phyloP scores from a whole-genome alignment of 1,140 invertebrate genomes.

The Caenorhabditis latens region DNA sequence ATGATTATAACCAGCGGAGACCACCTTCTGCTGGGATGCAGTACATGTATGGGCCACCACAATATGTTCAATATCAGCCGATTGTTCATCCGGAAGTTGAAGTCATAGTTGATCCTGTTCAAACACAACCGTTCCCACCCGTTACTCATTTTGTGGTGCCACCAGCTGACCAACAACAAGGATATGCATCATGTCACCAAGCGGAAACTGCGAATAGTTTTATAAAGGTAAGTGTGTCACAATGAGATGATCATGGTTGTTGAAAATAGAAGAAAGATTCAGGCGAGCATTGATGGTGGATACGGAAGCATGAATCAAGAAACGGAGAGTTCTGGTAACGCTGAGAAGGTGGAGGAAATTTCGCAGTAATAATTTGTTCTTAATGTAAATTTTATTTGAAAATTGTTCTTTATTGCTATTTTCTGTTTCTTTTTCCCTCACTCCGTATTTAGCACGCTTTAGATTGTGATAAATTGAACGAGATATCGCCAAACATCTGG shows the following conservation, averaged over 20 bases:
- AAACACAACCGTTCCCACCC: slow-evolving; percentile 25
- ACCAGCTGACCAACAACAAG: slow-evolving; percentile 15
- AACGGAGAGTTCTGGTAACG: slow-evolving; percentile 9
- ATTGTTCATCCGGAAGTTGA: slow-evolving; percentile 34
- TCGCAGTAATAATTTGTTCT: not conserved
- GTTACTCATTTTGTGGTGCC: slow-evolving; percentile 13
- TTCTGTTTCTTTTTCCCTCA: not conserved
- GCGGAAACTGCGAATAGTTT: slow-evolving; percentile 22
- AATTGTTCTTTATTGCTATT: slow-evolving; percentile 55
- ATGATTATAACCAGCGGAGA: slow-evolving; percentile 21
- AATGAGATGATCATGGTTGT: not conserved
- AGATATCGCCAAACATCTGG: slow-evolving; percentile 28
- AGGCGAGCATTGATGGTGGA: slow-evolving; percentile 47
- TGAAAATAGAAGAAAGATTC: slow-evolving; percentile 24
- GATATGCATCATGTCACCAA: slow-evolving; percentile 30
- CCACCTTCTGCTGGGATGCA: slow-evolving; percentile 13
- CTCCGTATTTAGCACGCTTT: not conserved
- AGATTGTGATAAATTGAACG: slow-evolving; percentile 27
- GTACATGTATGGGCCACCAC: slow-evolving; percentile 16
- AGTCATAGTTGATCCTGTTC: slow-evolving; percentile 7
- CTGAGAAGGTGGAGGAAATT: slow-evolving; percentile 30
- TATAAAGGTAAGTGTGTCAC: slow-evolving; percentile 28
- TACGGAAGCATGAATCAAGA: slow-evolving; percentile 55
- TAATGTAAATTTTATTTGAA: not conserved
- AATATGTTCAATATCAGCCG: slow-evolving; percentile 20